phyloP scores from a whole-genome alignment of 1,140 invertebrate species.

The Diorhabda elongata region DNA sequence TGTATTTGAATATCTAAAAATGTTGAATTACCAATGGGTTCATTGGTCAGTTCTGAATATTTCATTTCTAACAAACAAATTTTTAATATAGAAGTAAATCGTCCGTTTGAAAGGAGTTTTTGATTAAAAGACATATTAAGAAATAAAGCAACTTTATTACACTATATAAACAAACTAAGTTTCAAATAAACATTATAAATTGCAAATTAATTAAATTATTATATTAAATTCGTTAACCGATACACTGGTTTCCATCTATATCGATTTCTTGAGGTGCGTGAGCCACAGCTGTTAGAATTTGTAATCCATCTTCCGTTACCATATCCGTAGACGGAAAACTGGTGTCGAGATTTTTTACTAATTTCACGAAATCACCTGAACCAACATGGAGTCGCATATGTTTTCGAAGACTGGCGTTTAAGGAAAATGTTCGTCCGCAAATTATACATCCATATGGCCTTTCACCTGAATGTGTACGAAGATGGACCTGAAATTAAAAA shows the following conservation, averaged over 20 bases:
- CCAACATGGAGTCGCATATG: constrained; percentile 59
- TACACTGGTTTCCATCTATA: not conserved
- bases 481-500: constrained; percentile 47
- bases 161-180: too few species aligned
- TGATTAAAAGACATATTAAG: too few species aligned
- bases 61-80: too few species aligned
- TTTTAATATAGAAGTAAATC: too few species aligned
- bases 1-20: too few species aligned
- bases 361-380: not conserved
- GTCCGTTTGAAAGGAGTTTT: too few species aligned
- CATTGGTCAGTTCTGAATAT: too few species aligned
- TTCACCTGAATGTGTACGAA: constrained; percentile 63
- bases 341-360: not conserved
- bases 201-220: too few species aligned
- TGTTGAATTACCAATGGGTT: too few species aligned
- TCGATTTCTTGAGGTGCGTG: not conserved
- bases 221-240: not conserved
- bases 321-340: not conserved
- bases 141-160: too few species aligned
- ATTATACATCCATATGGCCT: constrained; percentile 61
- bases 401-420: constrained; percentile 61
- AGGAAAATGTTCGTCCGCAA: constrained; percentile 63
- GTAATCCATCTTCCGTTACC: not conserved
- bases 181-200: too few species aligned
- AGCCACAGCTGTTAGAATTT: not conserved